Conservation (phyloP, 2,888 invertebrate species). For the Polymixis lichenea region DNA sequence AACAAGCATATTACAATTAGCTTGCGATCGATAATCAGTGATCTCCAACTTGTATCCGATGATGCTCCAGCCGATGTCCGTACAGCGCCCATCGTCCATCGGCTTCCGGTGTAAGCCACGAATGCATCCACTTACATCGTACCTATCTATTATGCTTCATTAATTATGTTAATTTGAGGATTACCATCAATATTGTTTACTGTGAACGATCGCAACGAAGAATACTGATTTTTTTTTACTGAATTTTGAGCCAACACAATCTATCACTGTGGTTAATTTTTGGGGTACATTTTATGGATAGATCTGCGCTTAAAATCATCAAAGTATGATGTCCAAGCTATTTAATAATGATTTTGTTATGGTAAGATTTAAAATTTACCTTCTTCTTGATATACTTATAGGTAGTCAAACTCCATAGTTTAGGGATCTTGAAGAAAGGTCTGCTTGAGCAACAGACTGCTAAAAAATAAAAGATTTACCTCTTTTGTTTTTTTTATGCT, state of each 20-base stretch:
- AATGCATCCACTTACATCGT: conserved; percentile 50
- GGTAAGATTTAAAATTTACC: background rate
- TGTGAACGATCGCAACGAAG: background rate
- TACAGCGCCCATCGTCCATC: background rate
- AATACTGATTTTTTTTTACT: background rate
- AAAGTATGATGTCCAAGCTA: no score
- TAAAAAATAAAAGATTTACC: background rate
- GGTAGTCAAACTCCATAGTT: no score
- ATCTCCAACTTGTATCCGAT: conserved; percentile 15
- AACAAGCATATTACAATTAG: conserved; percentile 24
- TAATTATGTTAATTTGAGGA: conserved; percentile 54
- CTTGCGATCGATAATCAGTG: conserved; percentile 42
- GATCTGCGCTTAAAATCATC: background rate
- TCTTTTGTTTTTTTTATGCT: no score
- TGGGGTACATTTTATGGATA: background rate
- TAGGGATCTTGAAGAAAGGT: no score
- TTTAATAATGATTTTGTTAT: background rate
- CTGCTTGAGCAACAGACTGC: background rate
- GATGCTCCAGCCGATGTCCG: background rate
- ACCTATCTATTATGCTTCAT: conserved; percentile 51
- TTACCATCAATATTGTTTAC: conserved; percentile 28
- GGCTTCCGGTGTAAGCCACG: conserved; percentile 43
- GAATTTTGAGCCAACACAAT: background rate
- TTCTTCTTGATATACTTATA: no score
- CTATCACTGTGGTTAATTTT: background rate